These are phyloP conservation scores for Heliconius hewitsoni DNA, from an alignment of 1,140 invertebrate species.

Conservation along the genomic window DNA sequence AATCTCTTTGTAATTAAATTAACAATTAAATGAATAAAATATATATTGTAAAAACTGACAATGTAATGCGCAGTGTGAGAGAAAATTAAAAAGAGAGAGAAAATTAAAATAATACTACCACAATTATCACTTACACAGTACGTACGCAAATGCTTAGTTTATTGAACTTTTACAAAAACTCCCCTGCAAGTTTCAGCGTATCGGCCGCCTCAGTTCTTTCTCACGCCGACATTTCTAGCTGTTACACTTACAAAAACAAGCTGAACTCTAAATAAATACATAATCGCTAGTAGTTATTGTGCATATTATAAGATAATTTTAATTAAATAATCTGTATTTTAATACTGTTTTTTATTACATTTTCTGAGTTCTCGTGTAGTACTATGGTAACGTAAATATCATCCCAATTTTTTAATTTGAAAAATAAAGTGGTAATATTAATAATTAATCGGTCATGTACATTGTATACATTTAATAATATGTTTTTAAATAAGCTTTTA, in stretches of 20 bases:
- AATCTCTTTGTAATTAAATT: too few species aligned
- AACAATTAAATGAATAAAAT: too few species aligned
- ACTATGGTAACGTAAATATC: too few species aligned
- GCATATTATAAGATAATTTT: too few species aligned
- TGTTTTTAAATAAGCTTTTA: too few species aligned
- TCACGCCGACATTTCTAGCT: slow-evolving; percentile 65
- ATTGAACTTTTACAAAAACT: slow-evolving; percentile 76
- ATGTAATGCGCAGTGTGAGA: not conserved
- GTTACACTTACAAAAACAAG: slow-evolving; percentile 58
- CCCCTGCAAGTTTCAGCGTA: slow-evolving; percentile 69
- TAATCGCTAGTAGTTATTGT: not conserved
- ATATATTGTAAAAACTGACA: not conserved
- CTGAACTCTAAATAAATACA: slow-evolving; percentile 12
- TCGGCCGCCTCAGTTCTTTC: slow-evolving; percentile 53
- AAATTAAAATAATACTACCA: not conserved
- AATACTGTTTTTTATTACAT: not conserved
- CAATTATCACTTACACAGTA: not conserved
- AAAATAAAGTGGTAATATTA: too few species aligned
- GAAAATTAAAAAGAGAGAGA: not conserved
- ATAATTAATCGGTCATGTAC: too few species aligned
- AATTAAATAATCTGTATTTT: not conserved
- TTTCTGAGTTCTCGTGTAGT: not conserved
- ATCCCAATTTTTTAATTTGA: too few species aligned
- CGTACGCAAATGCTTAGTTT: slow-evolving; percentile 51
- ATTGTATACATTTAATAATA: too few species aligned